These are phyloP conservation scores for Deilephila elpenor DNA, from an alignment of 2,888 invertebrate genomes.

Conservation along the genomic window DNA sequence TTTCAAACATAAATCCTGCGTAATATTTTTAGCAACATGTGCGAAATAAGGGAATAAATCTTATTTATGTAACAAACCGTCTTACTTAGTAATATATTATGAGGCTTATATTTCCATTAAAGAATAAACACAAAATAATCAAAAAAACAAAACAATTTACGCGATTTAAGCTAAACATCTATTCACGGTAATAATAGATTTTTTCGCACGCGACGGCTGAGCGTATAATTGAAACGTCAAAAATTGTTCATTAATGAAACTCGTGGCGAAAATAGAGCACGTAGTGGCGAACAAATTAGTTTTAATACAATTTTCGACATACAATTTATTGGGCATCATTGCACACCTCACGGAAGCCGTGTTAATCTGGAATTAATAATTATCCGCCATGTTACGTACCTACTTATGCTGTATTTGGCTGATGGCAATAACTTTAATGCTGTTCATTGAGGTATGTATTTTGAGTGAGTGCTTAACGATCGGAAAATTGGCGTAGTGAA, in stretches of 20 bases:
- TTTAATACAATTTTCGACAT: constrained; percentile 25
- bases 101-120: neutral
- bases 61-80: neutral
- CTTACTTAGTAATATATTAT: neutral
- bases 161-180: neutral
- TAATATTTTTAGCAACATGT: constrained; percentile 7
- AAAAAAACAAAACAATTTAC: neutral
- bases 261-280: constrained; percentile 21
- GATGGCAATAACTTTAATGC: constrained; percentile 1
- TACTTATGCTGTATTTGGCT: neutral
- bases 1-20: constrained; percentile 8
- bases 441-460: constrained; percentile 9
- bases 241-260: constrained; percentile 43
- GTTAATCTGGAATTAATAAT: constrained; percentile 25
- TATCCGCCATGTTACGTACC: neutral
- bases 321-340: constrained; percentile 19
- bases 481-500: neutral
- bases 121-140: neutral
- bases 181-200: constrained; percentile 4
- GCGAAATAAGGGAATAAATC: constrained; percentile 12
- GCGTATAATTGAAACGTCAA: constrained; percentile 45
- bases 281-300: constrained; percentile 15
- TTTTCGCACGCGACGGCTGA: constrained; percentile 29
- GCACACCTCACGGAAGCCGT: neutral
- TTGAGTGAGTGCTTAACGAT: neutral